These are phyloP conservation scores for Lycaena phlaeas DNA, from an alignment of 2,888 invertebrate genomes.

Conservation along the genomic window DNA sequence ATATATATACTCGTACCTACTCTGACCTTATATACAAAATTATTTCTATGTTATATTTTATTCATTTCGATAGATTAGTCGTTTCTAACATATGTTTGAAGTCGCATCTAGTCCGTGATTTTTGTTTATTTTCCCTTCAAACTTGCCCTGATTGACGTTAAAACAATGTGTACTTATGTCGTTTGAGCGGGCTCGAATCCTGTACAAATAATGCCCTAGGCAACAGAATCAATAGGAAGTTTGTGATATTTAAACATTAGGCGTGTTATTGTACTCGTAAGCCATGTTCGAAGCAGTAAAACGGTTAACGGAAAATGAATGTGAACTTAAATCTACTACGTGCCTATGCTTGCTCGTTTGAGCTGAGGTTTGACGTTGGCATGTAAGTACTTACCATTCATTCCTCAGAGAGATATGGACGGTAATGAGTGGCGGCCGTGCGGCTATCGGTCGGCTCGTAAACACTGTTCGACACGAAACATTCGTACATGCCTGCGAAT, in stretches of 20 bases:
- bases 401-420: constrained; percentile 63
- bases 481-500: constrained; percentile 57
- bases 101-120: no score
- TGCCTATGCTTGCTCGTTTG: constrained; percentile 50
- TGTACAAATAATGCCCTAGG: constrained; percentile 17
- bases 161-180: constrained; percentile 14
- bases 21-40: no score
- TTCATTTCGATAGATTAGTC: no score
- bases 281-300: constrained; percentile 39
- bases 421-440: constrained; percentile 56
- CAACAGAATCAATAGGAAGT: constrained; percentile 21
- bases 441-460: constrained; percentile 65
- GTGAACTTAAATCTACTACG: constrained; percentile 46
- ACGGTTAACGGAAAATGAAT: constrained; percentile 43
- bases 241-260: constrained; percentile 22
- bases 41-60: no score
- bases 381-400: constrained; percentile 62
- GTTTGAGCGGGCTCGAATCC: constrained; percentile 13
- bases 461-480: constrained; percentile 56
- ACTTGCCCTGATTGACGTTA: constrained; percentile 10
- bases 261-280: constrained; percentile 34
- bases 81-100: no score
- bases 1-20: no score
- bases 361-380: constrained; percentile 46
- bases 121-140: constrained; percentile 7